Conservation (phyloP, 1,140 invertebrate species). For the Cotesia glomerata region DNA sequence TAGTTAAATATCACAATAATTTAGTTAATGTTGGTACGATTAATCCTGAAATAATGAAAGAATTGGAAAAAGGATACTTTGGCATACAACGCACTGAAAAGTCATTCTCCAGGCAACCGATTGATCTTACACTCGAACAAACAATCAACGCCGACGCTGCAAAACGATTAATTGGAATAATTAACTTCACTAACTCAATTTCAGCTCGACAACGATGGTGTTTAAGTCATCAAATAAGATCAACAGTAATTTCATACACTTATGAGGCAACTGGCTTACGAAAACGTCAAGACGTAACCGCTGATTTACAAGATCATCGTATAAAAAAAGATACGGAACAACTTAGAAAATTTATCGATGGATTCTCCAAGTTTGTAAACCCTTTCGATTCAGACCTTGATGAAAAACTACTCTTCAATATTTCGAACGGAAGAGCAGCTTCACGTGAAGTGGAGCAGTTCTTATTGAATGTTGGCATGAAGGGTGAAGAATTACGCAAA, state of each 20-base stretch:
- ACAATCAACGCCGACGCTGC: too few species aligned
- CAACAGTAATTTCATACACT: neutral
- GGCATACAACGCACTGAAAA: too few species aligned
- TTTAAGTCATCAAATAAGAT: neutral
- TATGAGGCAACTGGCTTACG: neutral
- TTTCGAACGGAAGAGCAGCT: conserved; percentile 34
- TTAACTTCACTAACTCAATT: conserved; percentile 15
- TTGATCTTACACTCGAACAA: too few species aligned
- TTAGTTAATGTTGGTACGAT: neutral
- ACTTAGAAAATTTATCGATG: conserved; percentile 5
- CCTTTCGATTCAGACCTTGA: neutral
- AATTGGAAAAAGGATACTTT: too few species aligned
- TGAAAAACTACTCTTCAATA: conserved; percentile 32
- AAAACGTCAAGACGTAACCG: neutral
- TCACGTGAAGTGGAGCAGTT: conserved; percentile 14
- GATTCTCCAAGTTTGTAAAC: neutral
- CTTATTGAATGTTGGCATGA: conserved; percentile 28
- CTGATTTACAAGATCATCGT: neutral
- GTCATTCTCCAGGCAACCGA: too few species aligned
- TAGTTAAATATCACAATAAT: neutral
- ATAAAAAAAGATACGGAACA: neutral
- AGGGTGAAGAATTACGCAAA: conserved; percentile 22
- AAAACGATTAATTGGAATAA: neutral
- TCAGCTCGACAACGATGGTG: conserved; percentile 2
- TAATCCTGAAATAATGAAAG: neutral